Evolutionary conservation across 2,888 invertebrate genomes (phyloP).

Genomic region (Allophyes oxyacanthae): DNA sequence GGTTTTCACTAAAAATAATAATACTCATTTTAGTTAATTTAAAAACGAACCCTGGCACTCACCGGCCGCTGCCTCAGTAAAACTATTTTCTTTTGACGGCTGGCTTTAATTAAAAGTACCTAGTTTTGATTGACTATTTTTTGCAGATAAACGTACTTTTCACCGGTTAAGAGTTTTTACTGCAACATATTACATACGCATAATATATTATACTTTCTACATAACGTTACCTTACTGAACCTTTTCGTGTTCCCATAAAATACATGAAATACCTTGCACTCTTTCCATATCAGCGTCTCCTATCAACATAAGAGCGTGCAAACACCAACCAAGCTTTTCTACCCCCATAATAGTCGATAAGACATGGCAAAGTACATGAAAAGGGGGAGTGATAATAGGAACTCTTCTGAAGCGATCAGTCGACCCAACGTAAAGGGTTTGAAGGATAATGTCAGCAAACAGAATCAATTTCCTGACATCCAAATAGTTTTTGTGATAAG

Average conservation of each 20-base stretch:
- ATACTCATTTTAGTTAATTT: too few species aligned
- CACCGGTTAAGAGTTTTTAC: too few species aligned
- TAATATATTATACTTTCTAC: too few species aligned
- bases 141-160: too few species aligned
- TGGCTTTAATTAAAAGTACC: too few species aligned
- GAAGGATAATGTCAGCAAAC: constrained; percentile 43
- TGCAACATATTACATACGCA: too few species aligned
- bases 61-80: too few species aligned
- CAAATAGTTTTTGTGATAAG: constrained; percentile 49
- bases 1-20: too few species aligned
- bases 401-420: constrained; percentile 32
- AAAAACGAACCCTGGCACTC: too few species aligned
- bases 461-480: constrained; percentile 59
- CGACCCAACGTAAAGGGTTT: constrained; percentile 34
- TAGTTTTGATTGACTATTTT: too few species aligned
- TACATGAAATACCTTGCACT: background rate
- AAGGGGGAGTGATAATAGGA: constrained; percentile 48
- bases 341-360: constrained; percentile 40
- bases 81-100: too few species aligned
- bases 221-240: background rate
- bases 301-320: constrained; percentile 25
- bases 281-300: constrained; percentile 10
- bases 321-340: constrained; percentile 15
- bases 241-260: background rate
- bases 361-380: constrained; percentile 34